These are phyloP conservation scores for Dinomys branickii DNA, from an alignment of 2,113 vertebrate genomes.

Conservation along the genomic window DNA sequence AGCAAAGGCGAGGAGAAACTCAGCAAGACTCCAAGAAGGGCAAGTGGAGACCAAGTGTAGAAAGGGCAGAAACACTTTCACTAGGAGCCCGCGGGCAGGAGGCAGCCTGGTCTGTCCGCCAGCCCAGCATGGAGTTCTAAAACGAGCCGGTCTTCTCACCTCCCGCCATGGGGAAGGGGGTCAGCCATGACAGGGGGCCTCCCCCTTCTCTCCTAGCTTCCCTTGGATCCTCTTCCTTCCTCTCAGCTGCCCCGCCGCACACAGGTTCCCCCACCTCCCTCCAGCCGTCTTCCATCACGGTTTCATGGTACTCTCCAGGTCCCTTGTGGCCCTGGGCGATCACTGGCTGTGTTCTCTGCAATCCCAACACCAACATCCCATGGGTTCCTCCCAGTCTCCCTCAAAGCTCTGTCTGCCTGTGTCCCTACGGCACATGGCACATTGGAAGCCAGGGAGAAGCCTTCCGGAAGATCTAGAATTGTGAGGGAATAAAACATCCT, in stretches of 20 bases:
- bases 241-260: not conserved
- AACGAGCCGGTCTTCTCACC: not conserved
- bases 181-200: not conserved
- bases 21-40: not conserved
- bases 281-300: not conserved
- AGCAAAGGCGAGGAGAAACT: not conserved
- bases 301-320: not conserved
- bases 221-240: not conserved
- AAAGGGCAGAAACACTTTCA: not conserved
- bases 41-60: not conserved
- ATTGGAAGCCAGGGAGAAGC: not conserved
- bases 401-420: not conserved
- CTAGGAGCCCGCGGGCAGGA: not conserved
- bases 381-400: accelerated
- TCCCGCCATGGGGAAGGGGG: not conserved
- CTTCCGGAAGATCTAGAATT: not conserved
- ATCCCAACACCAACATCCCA: not conserved
- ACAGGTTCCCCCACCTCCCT: not conserved
- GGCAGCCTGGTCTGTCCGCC: not conserved
- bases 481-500: not conserved
- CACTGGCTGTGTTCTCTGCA: not conserved
- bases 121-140: not conserved
- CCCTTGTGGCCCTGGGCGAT: not conserved
- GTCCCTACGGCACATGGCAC: not conserved
- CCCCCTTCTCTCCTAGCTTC: not conserved